Base-by-base conservation (phyloP, 2,888 invertebrate species). In the Drosophila ochracea region DNA sequence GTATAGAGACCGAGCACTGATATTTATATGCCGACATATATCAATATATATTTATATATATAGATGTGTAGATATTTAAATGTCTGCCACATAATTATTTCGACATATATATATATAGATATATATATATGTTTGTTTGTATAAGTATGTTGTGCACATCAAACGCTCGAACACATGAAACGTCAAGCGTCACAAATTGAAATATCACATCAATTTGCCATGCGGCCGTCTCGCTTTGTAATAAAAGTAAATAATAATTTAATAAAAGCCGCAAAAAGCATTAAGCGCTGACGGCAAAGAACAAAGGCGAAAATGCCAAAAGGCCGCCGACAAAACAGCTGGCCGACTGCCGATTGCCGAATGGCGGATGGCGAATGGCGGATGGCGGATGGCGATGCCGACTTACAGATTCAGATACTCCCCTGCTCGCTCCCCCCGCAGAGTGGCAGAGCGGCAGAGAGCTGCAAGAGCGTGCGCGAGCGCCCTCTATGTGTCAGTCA, bases 231-330 rank as follows among this genome's bases (percentile, higher is more conserved):
- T 74, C 87, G 85, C 84, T 89, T 84, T 88, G 82, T 84, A 85
- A 88, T 89, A 88, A 88, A 88, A 88, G 87, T 89, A 88, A 88
- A 89, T 88, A 89, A 88, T 88, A 88, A 87, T 88, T 88, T 87
- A 88, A 89, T 88, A 88, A 88, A 84, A 89, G 78, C 80, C 80
- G 80, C 80, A 80, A 78, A 76, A 76, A 84, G 73, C 78, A 83
- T 81, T 86, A 76, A 83, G 84, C 67, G 86, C 70, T 74, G 82
- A 66, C 84, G 84, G 85, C 85, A 87, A 89, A 89, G 80, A 85
- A 87, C 87, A 89, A 88, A 88, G 87, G 73, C 78, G 72, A 54
- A 54, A 68, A 75, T 57, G 75, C 67, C 78, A 61, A 78, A 78
- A 78, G 80, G 64, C 75, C 78, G 73, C 61, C 73, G 75, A 73